Evolutionary conservation across 2,888 invertebrate genomes (phyloP), one percentile per base, ranked within the genome.

Genomic region (Dasypogon diadema): DNA sequence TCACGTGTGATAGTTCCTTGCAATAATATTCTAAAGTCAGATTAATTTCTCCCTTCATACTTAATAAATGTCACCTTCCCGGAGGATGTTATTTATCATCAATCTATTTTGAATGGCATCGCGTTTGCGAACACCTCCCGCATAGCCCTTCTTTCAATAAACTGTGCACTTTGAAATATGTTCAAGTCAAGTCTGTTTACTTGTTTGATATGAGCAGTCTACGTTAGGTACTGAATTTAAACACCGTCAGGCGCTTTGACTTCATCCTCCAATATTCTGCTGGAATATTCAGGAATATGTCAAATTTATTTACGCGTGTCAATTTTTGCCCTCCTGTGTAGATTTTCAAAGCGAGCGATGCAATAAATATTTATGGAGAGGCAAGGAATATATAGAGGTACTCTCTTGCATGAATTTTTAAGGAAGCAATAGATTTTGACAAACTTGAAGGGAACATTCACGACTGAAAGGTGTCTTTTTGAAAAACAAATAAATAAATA

Each of bases 351-450:
- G 22, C 16, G 46, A 65, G 48, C 65, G 24, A 16, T 37, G 65
- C 65, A 65, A 46, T 65, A 65, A 65, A 65, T 65, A 65, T 65
- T 65, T 46, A 65, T 65, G 24, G 65, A n/a, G 46, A n/a, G 46
- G 24, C 46, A 22, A 46, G 46, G 46, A 46, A 48, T 12, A 42
- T 42, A 10, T 16, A 63, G 14, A n/a, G 46, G 22, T 10, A 46
- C 65, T 65, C 14, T 48, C 1, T n/a, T 2, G 18, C 22, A 22
- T 65, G 24, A 65, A 65, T 65, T 65, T 46, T 65, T 65, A 63
- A 63, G 22, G 37, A 37, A 37, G 37, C 37, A 34, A 42, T 63
- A 63, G 42, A 63, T 63, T 63, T 63, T 12, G 3, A 3, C 30
- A 30, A 30, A 30, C 3, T 30, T 30, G 30, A 30, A 8, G 30